phyloP scores from a whole-genome alignment of 2,888 invertebrate genomes.

The Eupithecia inturbata region DNA sequence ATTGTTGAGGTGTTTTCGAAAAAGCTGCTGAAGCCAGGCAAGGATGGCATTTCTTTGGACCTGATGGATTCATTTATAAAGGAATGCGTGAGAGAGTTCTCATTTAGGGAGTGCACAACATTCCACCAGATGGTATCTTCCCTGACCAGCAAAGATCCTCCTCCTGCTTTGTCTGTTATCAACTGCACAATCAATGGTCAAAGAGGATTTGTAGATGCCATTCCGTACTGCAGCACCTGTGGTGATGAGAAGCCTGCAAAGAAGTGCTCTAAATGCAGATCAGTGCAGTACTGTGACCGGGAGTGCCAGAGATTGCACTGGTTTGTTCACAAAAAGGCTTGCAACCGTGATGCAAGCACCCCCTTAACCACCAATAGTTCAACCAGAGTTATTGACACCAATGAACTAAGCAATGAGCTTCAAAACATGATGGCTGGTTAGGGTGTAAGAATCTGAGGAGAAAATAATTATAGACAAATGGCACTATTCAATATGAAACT shows the following conservation, averaged over 20 bases:
- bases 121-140: slow-evolving; percentile 93
- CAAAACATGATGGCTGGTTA: slow-evolving; percentile 80
- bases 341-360: slow-evolving; percentile 85
- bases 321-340: slow-evolving; percentile 95
- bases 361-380: slow-evolving; percentile 55
- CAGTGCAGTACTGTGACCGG: slow-evolving; percentile 96
- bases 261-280: slow-evolving; percentile 97
- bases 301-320: slow-evolving; percentile 97
- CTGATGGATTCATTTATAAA: slow-evolving; percentile 90
- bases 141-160: slow-evolving; percentile 89
- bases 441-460: slow-evolving; percentile 28
- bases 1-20: slow-evolving; percentile 90
- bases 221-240: slow-evolving; percentile 91
- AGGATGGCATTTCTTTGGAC: slow-evolving; percentile 86
- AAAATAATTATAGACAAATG: slow-evolving; percentile 22
- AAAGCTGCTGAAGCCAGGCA: slow-evolving; percentile 90
- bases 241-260: slow-evolving; percentile 95
- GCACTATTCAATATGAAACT: slow-evolving; percentile 35
- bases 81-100: slow-evolving; percentile 95
- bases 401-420: slow-evolving; percentile 79
- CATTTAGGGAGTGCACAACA: slow-evolving; percentile 94
- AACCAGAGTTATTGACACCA: slow-evolving; percentile 70
- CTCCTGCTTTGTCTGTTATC: slow-evolving; percentile 88
- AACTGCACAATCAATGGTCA: slow-evolving; percentile 94
- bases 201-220: slow-evolving; percentile 89